These are phyloP conservation scores for Arizona elegans DNA, from an alignment of 2,113 vertebrate species.

Conservation along the genomic window DNA sequence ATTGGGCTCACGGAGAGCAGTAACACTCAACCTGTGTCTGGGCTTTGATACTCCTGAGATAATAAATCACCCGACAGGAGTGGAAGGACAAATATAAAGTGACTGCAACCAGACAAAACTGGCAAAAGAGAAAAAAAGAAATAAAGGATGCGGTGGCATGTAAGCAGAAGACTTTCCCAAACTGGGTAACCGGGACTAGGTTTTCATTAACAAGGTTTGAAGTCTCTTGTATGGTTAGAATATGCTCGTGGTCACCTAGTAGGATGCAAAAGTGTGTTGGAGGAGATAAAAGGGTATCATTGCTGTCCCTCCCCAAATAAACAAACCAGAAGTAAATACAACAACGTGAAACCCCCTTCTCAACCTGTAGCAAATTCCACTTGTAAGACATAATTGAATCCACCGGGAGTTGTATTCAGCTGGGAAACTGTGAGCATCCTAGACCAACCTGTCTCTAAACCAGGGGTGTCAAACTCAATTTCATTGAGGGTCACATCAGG, in stretches of 20 bases:
- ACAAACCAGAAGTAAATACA: not conserved
- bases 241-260: not conserved
- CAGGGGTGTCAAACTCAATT: too few relatives aligned
- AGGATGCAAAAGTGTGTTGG: not conserved
- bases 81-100: constrained; percentile 1
- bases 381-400: not conserved
- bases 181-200: not conserved
- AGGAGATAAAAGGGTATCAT: not conserved
- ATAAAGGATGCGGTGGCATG: not conserved
- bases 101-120: not conserved
- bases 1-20: not conserved
- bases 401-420: not conserved
- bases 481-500: too few relatives aligned
- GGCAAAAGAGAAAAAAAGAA: not conserved
- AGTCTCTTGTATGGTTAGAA: not conserved
- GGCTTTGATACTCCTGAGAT: not conserved
- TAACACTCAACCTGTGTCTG: not conserved
- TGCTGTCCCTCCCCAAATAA: not conserved
- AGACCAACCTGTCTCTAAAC: not conserved
- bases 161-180: not conserved
- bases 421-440: not conserved
- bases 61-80: not conserved
- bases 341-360: not conserved
- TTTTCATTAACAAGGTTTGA: not conserved
- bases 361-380: not conserved